Percentiles rank a stretch among this genome's conserved stretches.
These are phyloP conservation scores for Micromys minutus DNA, from an alignment of 2,113 vertebrate genomes.

Conservation along the genomic window DNA sequence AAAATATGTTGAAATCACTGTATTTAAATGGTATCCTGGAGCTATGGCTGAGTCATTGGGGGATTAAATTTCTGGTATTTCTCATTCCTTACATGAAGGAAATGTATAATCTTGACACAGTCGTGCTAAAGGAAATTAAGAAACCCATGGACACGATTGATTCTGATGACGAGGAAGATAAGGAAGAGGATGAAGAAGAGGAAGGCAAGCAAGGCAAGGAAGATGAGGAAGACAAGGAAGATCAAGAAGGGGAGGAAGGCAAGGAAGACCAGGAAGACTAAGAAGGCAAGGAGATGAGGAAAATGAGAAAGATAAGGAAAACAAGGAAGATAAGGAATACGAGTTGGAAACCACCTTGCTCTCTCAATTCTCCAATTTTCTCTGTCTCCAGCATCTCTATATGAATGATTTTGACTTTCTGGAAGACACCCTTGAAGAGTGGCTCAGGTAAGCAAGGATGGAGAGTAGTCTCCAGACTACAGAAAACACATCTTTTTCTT, in stretches of 20 bases:
- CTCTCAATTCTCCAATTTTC: background rate
- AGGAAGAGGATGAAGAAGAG: no score
- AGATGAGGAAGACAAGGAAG: no score
- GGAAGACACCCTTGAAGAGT: background rate
- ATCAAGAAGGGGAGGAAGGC: no score
- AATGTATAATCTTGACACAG: background rate
- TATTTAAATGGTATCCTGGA: background rate
- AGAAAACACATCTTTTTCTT: background rate
- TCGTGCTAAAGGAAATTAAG: background rate
- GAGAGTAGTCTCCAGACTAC: background rate
- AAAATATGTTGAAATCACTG: background rate
- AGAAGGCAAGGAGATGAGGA: no score
- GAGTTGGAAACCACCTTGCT: background rate
- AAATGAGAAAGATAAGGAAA: no score
- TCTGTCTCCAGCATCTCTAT: background rate
- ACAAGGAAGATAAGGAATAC: background rate
- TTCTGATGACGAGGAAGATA: no score
- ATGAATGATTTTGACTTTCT: background rate
- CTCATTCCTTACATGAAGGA: background rate
- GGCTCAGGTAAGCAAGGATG: background rate
- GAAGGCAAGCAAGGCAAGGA: no score
- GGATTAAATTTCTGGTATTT: background rate
- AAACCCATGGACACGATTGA: background rate
- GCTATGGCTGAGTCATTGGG: background rate
- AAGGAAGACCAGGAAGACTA: no score